These are phyloP conservation scores for Leptopterna dolabrata DNA, from an alignment of 2,888 invertebrate species.

Conservation along the genomic window DNA sequence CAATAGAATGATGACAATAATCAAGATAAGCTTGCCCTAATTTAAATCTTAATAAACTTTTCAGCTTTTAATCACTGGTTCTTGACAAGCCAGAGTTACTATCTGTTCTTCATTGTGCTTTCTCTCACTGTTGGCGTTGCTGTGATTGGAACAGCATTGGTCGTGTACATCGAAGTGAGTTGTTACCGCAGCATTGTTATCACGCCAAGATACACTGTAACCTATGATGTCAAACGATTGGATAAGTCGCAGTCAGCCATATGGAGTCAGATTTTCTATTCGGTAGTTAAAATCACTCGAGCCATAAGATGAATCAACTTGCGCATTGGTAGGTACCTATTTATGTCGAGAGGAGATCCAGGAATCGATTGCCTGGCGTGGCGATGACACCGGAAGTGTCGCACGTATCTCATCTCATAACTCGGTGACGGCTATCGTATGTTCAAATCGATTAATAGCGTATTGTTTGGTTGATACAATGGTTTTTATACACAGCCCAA, in stretches of 20 bases:
- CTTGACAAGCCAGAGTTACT: background rate
- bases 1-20: too few relatives aligned
- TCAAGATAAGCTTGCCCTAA: too few relatives aligned
- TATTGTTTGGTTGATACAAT: constrained; percentile 41
- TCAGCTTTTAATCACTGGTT: background rate
- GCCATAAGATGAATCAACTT: too few relatives aligned
- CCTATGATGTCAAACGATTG: too few relatives aligned
- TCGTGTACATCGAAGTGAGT: constrained; percentile 55
- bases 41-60: background rate
- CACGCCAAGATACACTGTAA: too few relatives aligned
- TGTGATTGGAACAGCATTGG: constrained; percentile 45
- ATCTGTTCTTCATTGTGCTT: background rate
- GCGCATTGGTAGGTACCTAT: too few relatives aligned
- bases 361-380: background rate
- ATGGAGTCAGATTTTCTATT: too few relatives aligned
- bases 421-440: background rate
- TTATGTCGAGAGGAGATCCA: background rate
- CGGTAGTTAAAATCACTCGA: too few relatives aligned
- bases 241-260: too few relatives aligned
- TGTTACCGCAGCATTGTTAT: background rate
- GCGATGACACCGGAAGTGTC: background rate
- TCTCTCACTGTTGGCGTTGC: constrained; percentile 23
- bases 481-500: constrained; percentile 67
- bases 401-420: background rate
- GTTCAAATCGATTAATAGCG: constrained; percentile 7